A percentile compares a stretch with the other conserved stretches of the same genome.
Conservation (phyloP, 2,888 invertebrate species). For the Ennomos fuscantarius region DNA sequence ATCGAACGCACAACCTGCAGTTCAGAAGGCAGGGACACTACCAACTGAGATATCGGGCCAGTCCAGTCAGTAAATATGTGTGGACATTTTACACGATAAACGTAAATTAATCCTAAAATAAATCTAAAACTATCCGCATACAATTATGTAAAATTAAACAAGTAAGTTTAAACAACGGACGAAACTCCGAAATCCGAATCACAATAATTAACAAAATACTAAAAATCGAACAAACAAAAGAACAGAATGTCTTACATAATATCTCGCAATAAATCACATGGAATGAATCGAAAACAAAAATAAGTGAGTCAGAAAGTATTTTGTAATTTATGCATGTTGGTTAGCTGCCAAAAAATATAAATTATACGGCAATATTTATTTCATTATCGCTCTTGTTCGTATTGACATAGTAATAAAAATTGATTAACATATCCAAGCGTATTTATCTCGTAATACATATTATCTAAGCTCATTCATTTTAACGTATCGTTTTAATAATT, state of each 20-base stretch:
- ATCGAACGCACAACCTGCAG: too few species aligned
- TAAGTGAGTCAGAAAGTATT: constrained; percentile 45
- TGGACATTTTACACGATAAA: too few species aligned
- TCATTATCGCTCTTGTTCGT: constrained; percentile 22
- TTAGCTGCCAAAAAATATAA: constrained; percentile 43
- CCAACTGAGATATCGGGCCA: too few species aligned
- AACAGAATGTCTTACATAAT: constrained; percentile 15
- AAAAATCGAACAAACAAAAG: constrained; percentile 2
- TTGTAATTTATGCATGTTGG: constrained; percentile 47
- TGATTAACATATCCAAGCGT: constrained; percentile 1
- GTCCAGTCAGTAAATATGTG: too few species aligned
- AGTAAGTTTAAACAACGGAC: too few species aligned
- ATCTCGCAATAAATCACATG: constrained; percentile 41
- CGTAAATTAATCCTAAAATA: too few species aligned
- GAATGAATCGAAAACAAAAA: constrained; percentile 48
- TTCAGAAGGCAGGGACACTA: too few species aligned
- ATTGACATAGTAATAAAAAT: constrained; percentile 20
- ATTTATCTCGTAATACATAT: too few species aligned
- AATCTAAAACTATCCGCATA: too few species aligned
- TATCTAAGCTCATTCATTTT: neutral
- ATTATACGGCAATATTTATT: constrained; percentile 25
- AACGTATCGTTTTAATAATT: constrained; percentile 6
- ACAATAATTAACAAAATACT: too few species aligned
- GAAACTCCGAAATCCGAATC: too few species aligned
- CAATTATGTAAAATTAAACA: too few species aligned